Evolutionary conservation across 1,140 invertebrate genomes (phyloP).

Genomic region (Cotesia typhae): DNA sequence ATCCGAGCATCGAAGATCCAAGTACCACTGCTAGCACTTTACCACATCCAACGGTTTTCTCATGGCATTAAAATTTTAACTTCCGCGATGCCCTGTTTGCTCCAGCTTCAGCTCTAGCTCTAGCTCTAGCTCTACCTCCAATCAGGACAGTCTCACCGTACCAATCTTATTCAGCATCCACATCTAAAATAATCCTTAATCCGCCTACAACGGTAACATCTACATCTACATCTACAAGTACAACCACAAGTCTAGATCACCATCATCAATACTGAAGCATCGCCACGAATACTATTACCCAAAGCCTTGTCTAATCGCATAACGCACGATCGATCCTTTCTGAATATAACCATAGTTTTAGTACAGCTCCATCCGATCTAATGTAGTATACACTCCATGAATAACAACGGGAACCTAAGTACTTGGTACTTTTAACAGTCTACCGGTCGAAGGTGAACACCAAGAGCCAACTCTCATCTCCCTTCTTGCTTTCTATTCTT

Average conservation of each 20-base stretch:
- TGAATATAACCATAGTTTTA: slow-evolving; percentile 24
- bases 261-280: no score
- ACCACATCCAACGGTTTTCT: slow-evolving; percentile 18
- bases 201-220: neutral
- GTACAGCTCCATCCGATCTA: slow-evolving; percentile 5
- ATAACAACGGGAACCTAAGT: neutral
- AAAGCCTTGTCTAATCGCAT: slow-evolving; percentile 17
- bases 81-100: slow-evolving; percentile 30
- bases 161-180: neutral
- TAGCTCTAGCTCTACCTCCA: neutral
- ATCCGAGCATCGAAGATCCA: no score
- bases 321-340: slow-evolving; percentile 39
- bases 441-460: slow-evolving; percentile 39
- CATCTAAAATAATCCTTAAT: neutral
- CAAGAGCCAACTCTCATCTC: slow-evolving; percentile 1
- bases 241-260: neutral
- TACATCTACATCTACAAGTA: neutral
- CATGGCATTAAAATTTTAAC: slow-evolving; percentile 37
- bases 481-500: slow-evolving; percentile 4
- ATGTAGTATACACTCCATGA: neutral
- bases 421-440: neutral
- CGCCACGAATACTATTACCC: no score
- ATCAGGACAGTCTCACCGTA: slow-evolving; percentile 2
- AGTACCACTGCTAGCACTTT: slow-evolving; percentile 11
- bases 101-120: neutral